Evolutionary conservation across 1,140 invertebrate genomes (phyloP), one percentile per base, ranked within the genome.

Genomic region (Brachionus rubens): DNA sequence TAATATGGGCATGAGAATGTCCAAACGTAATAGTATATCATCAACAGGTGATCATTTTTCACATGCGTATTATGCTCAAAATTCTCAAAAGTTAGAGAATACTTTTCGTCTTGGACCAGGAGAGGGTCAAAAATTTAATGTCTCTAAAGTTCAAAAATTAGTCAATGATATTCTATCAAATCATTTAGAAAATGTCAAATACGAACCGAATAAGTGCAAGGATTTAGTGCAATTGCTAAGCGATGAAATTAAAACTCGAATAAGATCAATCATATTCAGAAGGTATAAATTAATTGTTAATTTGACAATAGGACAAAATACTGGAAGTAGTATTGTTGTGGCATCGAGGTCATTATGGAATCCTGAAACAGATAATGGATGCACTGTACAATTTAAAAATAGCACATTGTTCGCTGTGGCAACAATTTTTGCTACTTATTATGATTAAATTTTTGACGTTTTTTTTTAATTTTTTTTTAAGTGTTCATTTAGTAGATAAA

Each of bases 151-250:
- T 47, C 77, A 80, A 52, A 67, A 77, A 28, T 16, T 79, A 43
- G 80, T 82, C 50, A 77, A 40, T 46, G 77, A 79, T n/a, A 78
- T 80, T 14, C 76, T 82, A 9, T 68, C 77, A 9, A 52, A 52
- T 14, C 67, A 77, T 36, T 70, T 81, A 2, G 47, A 70, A 12
- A 77, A 77, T 47, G 50, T 77, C 0, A 76, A 62, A 1, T 82
- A 81, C 77, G 78, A 80, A 24, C 46, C 68, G 0, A 72, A 54
- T 33, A 72, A 72, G 30, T 72, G 68, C 24, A 48, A 40, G 21
- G 68, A 72, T 19, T 40, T 72, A 14, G 68, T 54, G 16, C 46
- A 72, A 26, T n/a, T 36, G 7, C n/a, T 72, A 30, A 72, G 68
- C 19, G 68, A 72, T 33, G 50, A 72, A 48, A 72, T 72, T 3